Evolutionary conservation across 2,888 invertebrate genomes (phyloP), one percentile per base, ranked within the genome.

Genomic region (Palloptera scutellata): DNA sequence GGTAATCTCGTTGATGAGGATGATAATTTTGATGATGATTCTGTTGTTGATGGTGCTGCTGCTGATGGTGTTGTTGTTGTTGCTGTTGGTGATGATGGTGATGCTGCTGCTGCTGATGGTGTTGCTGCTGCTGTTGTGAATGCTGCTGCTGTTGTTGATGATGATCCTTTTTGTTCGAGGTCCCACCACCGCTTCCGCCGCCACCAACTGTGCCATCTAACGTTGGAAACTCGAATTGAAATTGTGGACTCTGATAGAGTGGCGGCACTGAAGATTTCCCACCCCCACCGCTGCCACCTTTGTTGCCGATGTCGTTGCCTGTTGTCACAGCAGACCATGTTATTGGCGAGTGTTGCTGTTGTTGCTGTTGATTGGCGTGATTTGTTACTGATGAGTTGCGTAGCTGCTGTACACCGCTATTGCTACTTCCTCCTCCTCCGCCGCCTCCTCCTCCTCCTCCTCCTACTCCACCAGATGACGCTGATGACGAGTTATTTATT

Each of bases 141-240:
- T 72, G 76, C n/a, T 73, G 67, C 15, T 72, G 74, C 58, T 66
- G 71, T 63, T 70, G 72, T 53, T 73, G 73, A 43, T 70, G 69
- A 20, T 71, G 75, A 40, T 74, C 72, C 68, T 73, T 75, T 71
- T 75, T 88, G 88, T 82, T 66, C 17, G 67, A 66, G 87, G 89
- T 81, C 58, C 66, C 72, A 67, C 77, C 80, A 69, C 78, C 73
- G 75, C 75, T 76, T 71, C 76, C 77, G 69, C 74, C 81, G 71
- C 77, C 77, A 66, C 78, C 78, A 86, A 87, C 88, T 79, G 88
- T 86, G 76, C 89, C 88, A 83, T 88, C 89, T 78, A 89, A 85
- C 83, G 94, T 94, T 82, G 97, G 97, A 88, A 97, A 97, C 88
- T 97, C 97, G 91, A 96, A 95, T 87, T 95, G 95, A 88, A 96